Evolutionary conservation across 2,888 invertebrate genomes (phyloP).

Genomic region (Pammene aurita): DNA sequence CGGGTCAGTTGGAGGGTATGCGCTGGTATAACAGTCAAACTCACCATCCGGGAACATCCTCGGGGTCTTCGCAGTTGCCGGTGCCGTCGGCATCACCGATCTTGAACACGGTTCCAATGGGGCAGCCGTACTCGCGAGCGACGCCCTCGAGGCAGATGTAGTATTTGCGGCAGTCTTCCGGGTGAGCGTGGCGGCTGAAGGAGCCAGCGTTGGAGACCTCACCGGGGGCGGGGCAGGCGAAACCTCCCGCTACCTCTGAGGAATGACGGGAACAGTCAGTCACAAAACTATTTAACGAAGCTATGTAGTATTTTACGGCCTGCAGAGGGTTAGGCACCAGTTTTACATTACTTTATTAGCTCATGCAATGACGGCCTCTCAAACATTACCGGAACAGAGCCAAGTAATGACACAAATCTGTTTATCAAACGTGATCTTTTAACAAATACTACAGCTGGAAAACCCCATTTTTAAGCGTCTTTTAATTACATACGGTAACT

Average conservation of each 20-base stretch:
- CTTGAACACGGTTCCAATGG: constrained; percentile 97
- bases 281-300: background rate
- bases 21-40: constrained; percentile 59
- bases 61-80: constrained; percentile 97
- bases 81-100: constrained; percentile 95
- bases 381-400: background rate
- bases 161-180: constrained; percentile 97
- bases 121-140: constrained; percentile 97
- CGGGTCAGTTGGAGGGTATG: constrained; percentile 29
- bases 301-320: background rate
- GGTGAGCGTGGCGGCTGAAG: constrained; percentile 97
- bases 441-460: too few relatives aligned
- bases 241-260: constrained; percentile 95
- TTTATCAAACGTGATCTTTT: too few relatives aligned
- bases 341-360: too few relatives aligned
- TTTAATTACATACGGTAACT: too few relatives aligned
- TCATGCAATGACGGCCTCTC: too few relatives aligned
- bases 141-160: constrained; percentile 96
- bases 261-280: constrained; percentile 52
- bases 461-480: too few relatives aligned
- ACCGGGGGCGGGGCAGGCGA: constrained; percentile 92
- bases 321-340: too few relatives aligned
- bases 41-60: constrained; percentile 98
- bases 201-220: constrained; percentile 92
- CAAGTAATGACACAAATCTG: too few relatives aligned